Base-by-base conservation (phyloP, 37 sponge, comb jelly and placozoan species). In the Beroe ovata region DNA sequence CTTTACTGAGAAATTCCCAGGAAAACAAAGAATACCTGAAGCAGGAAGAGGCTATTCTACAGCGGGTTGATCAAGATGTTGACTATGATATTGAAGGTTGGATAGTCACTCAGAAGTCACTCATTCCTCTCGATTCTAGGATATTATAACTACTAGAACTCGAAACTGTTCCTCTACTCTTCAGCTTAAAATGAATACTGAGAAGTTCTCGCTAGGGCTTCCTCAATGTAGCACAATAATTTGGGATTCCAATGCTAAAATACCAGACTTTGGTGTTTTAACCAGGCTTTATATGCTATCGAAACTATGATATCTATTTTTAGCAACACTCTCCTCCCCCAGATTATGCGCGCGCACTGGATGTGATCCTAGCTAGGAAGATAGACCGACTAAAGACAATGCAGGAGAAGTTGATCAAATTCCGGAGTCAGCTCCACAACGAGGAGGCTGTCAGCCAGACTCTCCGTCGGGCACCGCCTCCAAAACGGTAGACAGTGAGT, bases 81-180 rank as follows among this genome's bases (percentile, higher is more conserved):
- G 95, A 95, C 58, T 95, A 93, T 66, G 94, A 92, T 54, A 91
- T 95, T 69, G 95, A 93, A 90, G 90, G 93, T 93, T 72, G 16
- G 8, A 6, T 35, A 28, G 59, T 58, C 18, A 19, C 59, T n/a
- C n/a, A n/a, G n/a, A n/a, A n/a, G n/a, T n/a, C n/a, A n/a, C n/a
- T n/a, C n/a, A n/a, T n/a, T n/a, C n/a, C n/a, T n/a, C n/a, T n/a
- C n/a, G n/a, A n/a, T n/a, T n/a, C n/a, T n/a, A n/a, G n/a, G n/a
- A n/a, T n/a, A n/a, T n/a, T n/a, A n/a, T n/a, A n/a, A n/a, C n/a
- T n/a, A n/a, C n/a, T n/a, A n/a, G n/a, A n/a, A n/a, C n/a, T n/a
- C n/a, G n/a, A n/a, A n/a, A n/a, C n/a, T n/a, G n/a, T n/a, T n/a
- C n/a, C n/a, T n/a, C n/a, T n/a, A n/a, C n/a, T n/a, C n/a, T n/a